These are phyloP conservation scores for Porites rus DNA, from an alignment of 92 coral and sea anemone species.

Conservation along the genomic window DNA sequence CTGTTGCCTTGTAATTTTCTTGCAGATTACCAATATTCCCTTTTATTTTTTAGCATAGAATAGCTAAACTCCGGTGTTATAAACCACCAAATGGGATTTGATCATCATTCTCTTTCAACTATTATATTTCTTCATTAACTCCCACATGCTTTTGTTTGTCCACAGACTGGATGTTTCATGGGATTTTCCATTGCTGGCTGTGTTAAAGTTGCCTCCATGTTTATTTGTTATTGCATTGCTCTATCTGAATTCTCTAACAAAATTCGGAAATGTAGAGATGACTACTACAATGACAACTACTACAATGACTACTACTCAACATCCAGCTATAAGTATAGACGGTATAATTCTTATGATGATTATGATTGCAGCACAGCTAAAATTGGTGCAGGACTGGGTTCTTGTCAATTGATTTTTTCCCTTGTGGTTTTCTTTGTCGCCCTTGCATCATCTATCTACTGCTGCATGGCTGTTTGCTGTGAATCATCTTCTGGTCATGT, in stretches of 20 bases:
- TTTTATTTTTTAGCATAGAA: no score
- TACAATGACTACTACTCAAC: background rate
- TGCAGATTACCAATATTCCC: no score
- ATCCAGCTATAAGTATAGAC: background rate
- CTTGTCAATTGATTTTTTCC: conserved; percentile 63
- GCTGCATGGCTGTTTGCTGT: conserved; percentile 73
- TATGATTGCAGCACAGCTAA: background rate
- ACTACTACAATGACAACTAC: background rate
- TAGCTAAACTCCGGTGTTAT: no score
- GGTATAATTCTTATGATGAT: background rate
- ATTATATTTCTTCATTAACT: no score
- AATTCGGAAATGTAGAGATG: conserved; percentile 13
- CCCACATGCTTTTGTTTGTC: background rate
- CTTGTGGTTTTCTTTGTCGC: conserved; percentile 74
- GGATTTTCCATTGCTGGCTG: conserved; percentile 78
- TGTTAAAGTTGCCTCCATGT: conserved; percentile 66
- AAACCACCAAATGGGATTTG: no score
- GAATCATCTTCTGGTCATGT: conserved; percentile 24
- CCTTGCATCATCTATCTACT: conserved; percentile 79
- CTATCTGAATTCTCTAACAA: conserved; percentile 12
- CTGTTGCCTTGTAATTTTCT: no score
- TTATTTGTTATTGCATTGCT: conserved; percentile 64
- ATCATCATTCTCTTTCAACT: no score
- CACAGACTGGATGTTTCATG: conserved; percentile 84
- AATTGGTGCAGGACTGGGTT: conserved; percentile 64